A percentile compares a stretch with the other conserved stretches of the same genome.
These are phyloP conservation scores for Phycodurus eques DNA, from an alignment of 2,113 vertebrate species.

Conservation along the genomic window DNA sequence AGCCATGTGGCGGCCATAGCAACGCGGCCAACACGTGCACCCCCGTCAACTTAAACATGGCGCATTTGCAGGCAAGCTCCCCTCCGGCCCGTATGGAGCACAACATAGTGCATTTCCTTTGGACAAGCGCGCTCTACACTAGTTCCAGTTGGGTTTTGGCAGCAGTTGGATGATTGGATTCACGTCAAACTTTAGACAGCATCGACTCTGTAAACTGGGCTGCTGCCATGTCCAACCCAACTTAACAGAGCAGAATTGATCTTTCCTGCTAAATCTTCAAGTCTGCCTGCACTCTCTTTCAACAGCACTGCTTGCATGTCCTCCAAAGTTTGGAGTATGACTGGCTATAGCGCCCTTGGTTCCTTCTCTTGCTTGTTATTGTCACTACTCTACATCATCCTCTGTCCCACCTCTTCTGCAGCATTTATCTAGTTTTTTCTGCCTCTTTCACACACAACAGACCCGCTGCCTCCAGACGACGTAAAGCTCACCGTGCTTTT, in stretches of 20 bases:
- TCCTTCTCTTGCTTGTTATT: constrained; percentile 6
- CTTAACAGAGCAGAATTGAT: not conserved
- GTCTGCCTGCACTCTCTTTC: constrained; percentile 21
- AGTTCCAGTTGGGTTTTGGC: constrained; percentile 8
- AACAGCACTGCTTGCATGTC: constrained; percentile 23
- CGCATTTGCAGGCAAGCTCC: constrained; percentile 63
- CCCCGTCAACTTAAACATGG: constrained; percentile 68
- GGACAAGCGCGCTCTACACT: not conserved
- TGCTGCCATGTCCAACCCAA: not conserved
- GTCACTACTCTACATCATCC: not conserved
- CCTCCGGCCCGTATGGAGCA: constrained; percentile 34
- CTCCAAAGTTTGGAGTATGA: constrained; percentile 21
- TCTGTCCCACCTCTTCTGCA: constrained; percentile 4
- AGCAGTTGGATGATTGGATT: not conserved
- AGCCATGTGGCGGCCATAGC: constrained; percentile 62
- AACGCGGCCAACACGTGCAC: constrained; percentile 51
- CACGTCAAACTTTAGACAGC: constrained; percentile 7
- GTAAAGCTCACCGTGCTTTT: constrained; percentile 79
- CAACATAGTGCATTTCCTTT: constrained; percentile 2
- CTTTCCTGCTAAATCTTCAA: constrained; percentile 1
- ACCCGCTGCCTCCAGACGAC: constrained; percentile 74
- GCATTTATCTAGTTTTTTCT: constrained; percentile 10
- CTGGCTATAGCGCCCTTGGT: constrained; percentile 58
- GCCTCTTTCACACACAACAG: constrained; percentile 61
- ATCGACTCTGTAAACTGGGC: constrained; percentile 14